These are phyloP conservation scores for Scopus umbretta DNA, from an alignment of 2,113 vertebrate genomes.

Conservation along the genomic window DNA sequence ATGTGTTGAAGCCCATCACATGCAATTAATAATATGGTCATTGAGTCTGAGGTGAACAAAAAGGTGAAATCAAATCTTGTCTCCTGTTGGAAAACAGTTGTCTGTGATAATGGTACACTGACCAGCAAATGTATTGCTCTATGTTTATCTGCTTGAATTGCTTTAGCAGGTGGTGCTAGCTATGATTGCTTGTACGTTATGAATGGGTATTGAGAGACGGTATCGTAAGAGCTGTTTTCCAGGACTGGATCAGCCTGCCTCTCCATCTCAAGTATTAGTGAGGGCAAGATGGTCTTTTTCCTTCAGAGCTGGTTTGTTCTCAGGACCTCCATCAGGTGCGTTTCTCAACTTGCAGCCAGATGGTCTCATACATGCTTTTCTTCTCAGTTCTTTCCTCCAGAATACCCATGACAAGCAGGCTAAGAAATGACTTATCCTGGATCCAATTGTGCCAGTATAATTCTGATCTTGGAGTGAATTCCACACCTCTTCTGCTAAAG, in stretches of 20 bases:
- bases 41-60: not conserved
- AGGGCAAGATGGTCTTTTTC: not conserved
- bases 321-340: not conserved
- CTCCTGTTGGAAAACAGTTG: not conserved
- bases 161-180: not conserved
- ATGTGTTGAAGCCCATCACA: not conserved
- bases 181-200: not conserved
- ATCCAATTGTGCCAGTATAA: not conserved
- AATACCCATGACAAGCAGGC: not conserved
- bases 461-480: not conserved
- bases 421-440: not conserved
- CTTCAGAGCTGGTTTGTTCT: not conserved
- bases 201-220: not conserved
- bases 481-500: not conserved
- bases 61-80: not conserved
- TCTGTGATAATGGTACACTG: not conserved
- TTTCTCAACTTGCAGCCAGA: not conserved
- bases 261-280: not conserved
- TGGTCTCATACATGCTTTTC: not conserved
- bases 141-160: not conserved
- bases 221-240: not conserved
- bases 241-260: not conserved
- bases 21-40: not conserved
- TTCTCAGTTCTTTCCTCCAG: not conserved
- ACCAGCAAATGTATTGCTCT: not conserved